Evolutionary conservation across 1,140 invertebrate genomes (phyloP).

Genomic region (Macrobrachium rosenbergii): DNA sequence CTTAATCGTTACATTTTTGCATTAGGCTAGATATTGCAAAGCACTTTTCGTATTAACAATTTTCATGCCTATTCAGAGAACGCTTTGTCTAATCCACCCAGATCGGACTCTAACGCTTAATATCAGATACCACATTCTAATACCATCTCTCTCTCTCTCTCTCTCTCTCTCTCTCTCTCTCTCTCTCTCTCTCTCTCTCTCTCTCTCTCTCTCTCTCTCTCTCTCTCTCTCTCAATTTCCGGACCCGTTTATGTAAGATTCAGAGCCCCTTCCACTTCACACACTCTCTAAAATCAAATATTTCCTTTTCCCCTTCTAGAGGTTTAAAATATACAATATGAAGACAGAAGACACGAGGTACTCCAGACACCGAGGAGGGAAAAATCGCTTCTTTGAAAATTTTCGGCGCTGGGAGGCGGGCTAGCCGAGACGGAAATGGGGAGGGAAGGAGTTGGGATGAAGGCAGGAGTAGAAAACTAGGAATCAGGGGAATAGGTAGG

Average conservation of each 20-base stretch:
- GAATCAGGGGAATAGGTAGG: not conserved
- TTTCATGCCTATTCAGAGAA: too few species aligned
- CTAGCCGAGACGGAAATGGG: not conserved
- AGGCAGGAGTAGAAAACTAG: not conserved
- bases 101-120: too few species aligned
- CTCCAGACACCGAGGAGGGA: too few species aligned
- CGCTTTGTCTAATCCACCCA: too few species aligned
- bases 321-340: too few species aligned
- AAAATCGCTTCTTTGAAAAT: not conserved
- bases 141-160: constrained; percentile 20
- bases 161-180: not conserved
- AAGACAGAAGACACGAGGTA: too few species aligned
- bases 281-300: too few species aligned
- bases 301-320: not conserved
- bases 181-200: not conserved
- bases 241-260: not conserved
- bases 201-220: not conserved
- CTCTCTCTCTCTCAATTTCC: constrained; percentile 21
- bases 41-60: too few species aligned
- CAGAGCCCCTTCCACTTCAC: not conserved
- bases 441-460: not conserved
- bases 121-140: too few species aligned
- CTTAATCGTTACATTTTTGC: too few species aligned
- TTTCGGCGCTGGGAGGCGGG: not conserved
- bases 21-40: too few species aligned